Conservation (phyloP, 2,888 invertebrate species). For the Drosophila imparisetae region DNA sequence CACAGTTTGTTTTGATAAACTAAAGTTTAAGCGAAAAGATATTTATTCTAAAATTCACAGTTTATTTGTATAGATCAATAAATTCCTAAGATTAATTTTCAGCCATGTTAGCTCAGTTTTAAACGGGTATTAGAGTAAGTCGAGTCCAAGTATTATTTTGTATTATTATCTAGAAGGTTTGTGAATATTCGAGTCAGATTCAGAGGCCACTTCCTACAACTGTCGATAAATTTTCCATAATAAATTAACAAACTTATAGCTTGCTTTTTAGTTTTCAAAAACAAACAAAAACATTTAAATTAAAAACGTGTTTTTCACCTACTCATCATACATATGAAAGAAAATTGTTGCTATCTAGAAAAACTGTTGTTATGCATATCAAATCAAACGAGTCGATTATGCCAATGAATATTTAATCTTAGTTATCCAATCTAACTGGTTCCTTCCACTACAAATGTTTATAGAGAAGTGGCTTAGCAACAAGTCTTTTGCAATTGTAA, state of each 20-base stretch:
- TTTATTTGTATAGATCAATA: background rate
- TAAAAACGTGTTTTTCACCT: background rate
- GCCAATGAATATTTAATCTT: slow-evolving; percentile 37
- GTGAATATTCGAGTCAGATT: background rate
- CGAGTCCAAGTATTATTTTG: background rate
- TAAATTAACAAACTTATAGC: background rate
- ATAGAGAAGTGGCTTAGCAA: slow-evolving; percentile 12
- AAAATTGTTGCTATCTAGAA: slow-evolving; percentile 33
- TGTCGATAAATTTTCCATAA: background rate
- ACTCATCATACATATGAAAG: slow-evolving; percentile 14
- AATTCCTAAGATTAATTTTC: background rate
- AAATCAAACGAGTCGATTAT: slow-evolving; percentile 35
- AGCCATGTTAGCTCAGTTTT: background rate
- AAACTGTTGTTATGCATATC: slow-evolving; percentile 27
- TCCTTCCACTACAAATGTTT: background rate
- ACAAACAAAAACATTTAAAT: background rate
- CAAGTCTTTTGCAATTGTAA: slow-evolving; percentile 9
- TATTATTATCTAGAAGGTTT: background rate
- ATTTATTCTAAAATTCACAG: background rate
- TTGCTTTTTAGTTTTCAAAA: background rate
- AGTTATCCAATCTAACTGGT: slow-evolving; percentile 23
- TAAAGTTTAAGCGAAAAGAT: background rate
- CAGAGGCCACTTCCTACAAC: background rate
- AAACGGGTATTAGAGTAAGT: background rate
- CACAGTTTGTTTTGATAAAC: background rate